A percentile compares a stretch with the other conserved stretches of the same genome.
Conservation (phyloP, 2,113 vertebrate genomes). For the Theristicus caerulescens region DNA sequence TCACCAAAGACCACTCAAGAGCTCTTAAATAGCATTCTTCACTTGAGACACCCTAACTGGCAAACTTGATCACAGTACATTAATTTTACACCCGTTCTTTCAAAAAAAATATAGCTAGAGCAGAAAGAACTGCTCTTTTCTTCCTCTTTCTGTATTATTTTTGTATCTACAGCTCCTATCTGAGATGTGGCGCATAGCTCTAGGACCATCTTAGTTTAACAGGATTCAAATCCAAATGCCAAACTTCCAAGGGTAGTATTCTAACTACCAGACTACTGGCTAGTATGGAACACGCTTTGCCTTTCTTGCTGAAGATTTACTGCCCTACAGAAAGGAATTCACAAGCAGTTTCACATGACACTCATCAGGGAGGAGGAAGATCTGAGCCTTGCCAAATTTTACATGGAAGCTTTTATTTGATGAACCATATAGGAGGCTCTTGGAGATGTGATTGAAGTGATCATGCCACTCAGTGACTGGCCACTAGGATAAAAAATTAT, state of each 20-base stretch:
- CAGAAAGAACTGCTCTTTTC: background rate
- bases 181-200: background rate
- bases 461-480: background rate
- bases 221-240: background rate
- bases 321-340: background rate
- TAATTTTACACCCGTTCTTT: background rate
- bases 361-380: background rate
- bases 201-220: background rate
- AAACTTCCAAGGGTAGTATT: background rate
- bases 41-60: background rate
- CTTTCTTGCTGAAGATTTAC: background rate
- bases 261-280: background rate
- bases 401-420: background rate
- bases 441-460: background rate
- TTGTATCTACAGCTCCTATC: background rate
- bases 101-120: background rate
- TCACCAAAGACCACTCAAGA: background rate
- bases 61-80: background rate
- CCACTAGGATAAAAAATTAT: background rate
- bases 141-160: background rate
- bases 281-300: fast-evolving
- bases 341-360: background rate
- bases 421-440: background rate
- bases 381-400: background rate
- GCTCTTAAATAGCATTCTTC: background rate